Evolutionary conservation across 1,140 invertebrate genomes (phyloP), one percentile per base, ranked within the genome.

Genomic region (Idris sp.): DNA sequence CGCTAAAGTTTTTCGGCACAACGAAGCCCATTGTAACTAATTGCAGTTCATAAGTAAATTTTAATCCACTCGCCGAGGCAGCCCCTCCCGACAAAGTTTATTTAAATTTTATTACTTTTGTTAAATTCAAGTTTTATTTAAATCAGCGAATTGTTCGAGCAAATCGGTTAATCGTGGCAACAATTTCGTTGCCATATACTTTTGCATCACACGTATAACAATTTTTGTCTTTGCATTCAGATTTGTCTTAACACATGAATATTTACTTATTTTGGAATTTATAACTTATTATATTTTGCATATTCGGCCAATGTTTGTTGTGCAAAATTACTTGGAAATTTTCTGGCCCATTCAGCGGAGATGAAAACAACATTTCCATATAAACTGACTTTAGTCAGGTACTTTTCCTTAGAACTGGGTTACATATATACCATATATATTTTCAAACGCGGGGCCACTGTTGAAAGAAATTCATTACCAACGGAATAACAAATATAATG

Each of bases 271-370:
- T 48, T 35, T 43, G 58, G 35, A 61, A 62, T 72, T 72, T 56
- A 58, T 49, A 72, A 64, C 68, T 62, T 72, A 68, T 68, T 68
- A 72, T 72, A 62, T 62, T 56, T 62, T 58, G 56, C 64, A 51
- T 51, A 58, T 43, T 46, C 43, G 53, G 48, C 48, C n/a, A 13
- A 56, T 72, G 68, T 64, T 72, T 48, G 58, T 62, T 61, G 41
- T 38, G 38, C 41, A 56, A 72, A 72, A 72, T 72, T 48, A 58
- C 68, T 62, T 43, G 35, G 56, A 61, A n/a, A 71, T 71, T 71
- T 69, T 59, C 65, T 69, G 40, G 7, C 8, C 44, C 48, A 61
- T 59, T 61, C 65, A 53, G 54, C 19, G 31, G n/a, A 48, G 56
- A 69, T 61, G 67, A 71, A 71, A 69, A 54, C 48, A 9, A 19